Conservation (phyloP, 1,140 invertebrate species). For the Zophobas atratus region DNA sequence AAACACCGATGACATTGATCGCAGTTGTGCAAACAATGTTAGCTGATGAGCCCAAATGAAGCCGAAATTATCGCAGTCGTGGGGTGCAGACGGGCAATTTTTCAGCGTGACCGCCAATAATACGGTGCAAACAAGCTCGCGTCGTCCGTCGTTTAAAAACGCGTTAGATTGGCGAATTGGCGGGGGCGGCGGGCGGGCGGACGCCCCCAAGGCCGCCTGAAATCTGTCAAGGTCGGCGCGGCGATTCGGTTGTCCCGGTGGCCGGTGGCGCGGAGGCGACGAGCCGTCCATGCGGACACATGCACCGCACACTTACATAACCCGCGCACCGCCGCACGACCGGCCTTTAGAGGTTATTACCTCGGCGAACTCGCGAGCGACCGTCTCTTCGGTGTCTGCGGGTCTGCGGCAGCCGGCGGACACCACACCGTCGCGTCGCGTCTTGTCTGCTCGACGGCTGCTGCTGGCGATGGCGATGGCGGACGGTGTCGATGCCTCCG, state of each 20-base stretch:
- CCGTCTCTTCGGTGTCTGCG: conserved; percentile 52
- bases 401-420: not conserved
- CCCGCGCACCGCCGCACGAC: conserved; percentile 38
- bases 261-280: not conserved
- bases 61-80: not conserved
- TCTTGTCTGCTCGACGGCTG: not conserved
- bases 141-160: not conserved
- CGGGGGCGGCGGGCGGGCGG: not conserved
- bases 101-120: not conserved
- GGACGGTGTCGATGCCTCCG: too few relatives aligned
- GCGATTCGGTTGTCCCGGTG: conserved; percentile 6
- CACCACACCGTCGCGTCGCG: not conserved
- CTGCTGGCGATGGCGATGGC: too few relatives aligned
- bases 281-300: conserved; percentile 40
- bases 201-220: conserved; percentile 22
- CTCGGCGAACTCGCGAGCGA: conserved; percentile 47
- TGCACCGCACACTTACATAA: conserved; percentile 48
- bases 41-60: not conserved
- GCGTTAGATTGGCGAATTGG: not conserved
- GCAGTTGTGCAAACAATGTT: conserved; percentile 1
- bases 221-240: conserved; percentile 20
- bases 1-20: conserved; percentile 8
- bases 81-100: not conserved
- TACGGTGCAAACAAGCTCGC: not conserved
- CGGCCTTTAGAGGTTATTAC: conserved; percentile 57